Conservation (phyloP, 2,113 vertebrate genomes). For the Paedocypris sp. region DNA sequence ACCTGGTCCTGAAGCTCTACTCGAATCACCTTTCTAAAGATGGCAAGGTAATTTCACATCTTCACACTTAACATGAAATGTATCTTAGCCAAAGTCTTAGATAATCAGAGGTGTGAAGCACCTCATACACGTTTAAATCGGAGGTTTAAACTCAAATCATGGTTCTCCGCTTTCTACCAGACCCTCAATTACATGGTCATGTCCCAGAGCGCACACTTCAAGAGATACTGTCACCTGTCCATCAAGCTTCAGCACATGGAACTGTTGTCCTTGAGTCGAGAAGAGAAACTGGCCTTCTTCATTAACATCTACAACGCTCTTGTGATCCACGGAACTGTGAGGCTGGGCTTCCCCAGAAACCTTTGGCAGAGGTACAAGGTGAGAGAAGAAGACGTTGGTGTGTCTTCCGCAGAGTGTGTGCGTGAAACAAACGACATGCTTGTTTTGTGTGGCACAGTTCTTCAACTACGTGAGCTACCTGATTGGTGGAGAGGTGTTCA, state of each 20-base stretch:
- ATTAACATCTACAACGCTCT: slow-evolving; percentile 70
- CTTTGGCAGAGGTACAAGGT: slow-evolving; percentile 68
- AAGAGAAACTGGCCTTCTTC: slow-evolving; percentile 70
- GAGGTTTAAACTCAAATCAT: too few relatives aligned
- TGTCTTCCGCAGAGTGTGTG: too few relatives aligned
- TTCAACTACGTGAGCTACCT: slow-evolving; percentile 72
- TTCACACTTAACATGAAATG: background rate
- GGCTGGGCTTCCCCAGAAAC: slow-evolving; percentile 59
- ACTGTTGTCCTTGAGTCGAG: slow-evolving; percentile 54
- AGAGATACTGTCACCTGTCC: slow-evolving; percentile 57
- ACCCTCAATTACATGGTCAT: slow-evolving; percentile 65
- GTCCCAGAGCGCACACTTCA: slow-evolving; percentile 47
- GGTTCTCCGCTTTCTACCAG: slow-evolving; percentile 32
- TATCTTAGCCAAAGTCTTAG: background rate
- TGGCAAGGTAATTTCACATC: slow-evolving; percentile 59
- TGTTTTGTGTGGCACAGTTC: slow-evolving; percentile 48
- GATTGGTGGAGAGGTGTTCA: slow-evolving; percentile 68
- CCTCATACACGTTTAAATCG: background rate
- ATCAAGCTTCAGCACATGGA: slow-evolving; percentile 64
- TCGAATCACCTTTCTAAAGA: slow-evolving; percentile 64
- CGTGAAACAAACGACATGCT: background rate
- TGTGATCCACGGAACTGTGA: slow-evolving; percentile 64
- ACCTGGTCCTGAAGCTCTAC: slow-evolving; percentile 62
- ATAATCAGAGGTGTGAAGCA: background rate
- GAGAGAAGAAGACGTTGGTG: slow-evolving; percentile 12